These are phyloP conservation scores for Acrocyrtus sp. DNA, from an alignment of 2,888 invertebrate species.

Conservation along the genomic window DNA sequence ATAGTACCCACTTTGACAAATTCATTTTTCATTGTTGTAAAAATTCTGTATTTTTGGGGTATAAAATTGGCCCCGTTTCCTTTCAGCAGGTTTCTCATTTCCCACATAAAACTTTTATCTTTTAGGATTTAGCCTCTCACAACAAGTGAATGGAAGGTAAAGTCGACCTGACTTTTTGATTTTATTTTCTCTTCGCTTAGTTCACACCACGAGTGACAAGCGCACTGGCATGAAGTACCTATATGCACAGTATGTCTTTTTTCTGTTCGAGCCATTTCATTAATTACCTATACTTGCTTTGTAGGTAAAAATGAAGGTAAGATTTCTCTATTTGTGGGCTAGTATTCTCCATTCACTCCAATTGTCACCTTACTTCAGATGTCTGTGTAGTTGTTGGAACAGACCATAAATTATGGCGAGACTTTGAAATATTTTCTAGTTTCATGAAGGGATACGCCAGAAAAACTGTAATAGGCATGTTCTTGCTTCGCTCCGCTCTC, in stretches of 20 bases:
- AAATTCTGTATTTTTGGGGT: constrained; percentile 14
- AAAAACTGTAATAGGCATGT: no score
- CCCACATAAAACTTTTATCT: constrained; percentile 3
- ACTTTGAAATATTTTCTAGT: no score
- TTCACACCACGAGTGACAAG: background rate
- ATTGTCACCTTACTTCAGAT: no score
- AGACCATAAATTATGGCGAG: background rate
- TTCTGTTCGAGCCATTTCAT: background rate
- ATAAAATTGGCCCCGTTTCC: constrained; percentile 30
- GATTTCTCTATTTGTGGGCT: no score
- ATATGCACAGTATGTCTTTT: background rate
- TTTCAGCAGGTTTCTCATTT: constrained; percentile 24
- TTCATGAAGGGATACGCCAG: no score
- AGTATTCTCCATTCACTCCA: no score
- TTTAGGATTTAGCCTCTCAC: no score
- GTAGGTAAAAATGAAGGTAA: no score
- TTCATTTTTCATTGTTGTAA: constrained; percentile 8
- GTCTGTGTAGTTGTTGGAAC: no score
- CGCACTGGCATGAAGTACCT: background rate
- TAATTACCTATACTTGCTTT: background rate
- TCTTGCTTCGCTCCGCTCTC: no score
- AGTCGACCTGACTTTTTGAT: background rate
- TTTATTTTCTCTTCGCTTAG: background rate
- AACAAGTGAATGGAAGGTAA: background rate
- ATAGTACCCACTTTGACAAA: background rate